Percentiles rank a stretch among this genome's conserved stretches.
These are phyloP conservation scores for Scrobipalpa atriplicella DNA, from an alignment of 2,888 invertebrate species.

Conservation along the genomic window DNA sequence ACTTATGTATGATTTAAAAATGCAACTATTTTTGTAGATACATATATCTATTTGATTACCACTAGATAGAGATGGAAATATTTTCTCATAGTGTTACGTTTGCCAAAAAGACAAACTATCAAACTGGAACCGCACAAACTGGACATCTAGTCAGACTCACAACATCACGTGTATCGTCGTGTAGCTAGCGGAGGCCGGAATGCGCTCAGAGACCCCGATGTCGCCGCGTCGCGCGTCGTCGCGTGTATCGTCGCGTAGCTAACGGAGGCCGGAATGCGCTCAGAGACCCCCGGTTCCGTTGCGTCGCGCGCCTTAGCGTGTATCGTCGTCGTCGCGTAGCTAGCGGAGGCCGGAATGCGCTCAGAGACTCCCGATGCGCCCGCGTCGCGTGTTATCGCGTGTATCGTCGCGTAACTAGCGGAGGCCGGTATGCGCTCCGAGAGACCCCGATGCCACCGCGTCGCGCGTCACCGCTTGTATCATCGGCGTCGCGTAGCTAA, in stretches of 20 bases:
- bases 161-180: slow-evolving; percentile 39
- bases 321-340: slow-evolving; percentile 29
- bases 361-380: no score
- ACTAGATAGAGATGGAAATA: slow-evolving; percentile 76
- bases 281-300: slow-evolving; percentile 37
- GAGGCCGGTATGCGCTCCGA: no score
- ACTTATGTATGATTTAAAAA: slow-evolving; percentile 64
- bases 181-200: slow-evolving; percentile 53
- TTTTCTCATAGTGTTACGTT: slow-evolving; percentile 78
- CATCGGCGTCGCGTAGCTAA: background rate
- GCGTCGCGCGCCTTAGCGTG: background rate
- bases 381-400: no score
- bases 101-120: slow-evolving; percentile 64
- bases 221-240: slow-evolving; percentile 36
- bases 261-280: slow-evolving; percentile 49
- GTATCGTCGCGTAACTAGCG: no score
- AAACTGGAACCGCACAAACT: slow-evolving; percentile 65
- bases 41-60: slow-evolving; percentile 77
- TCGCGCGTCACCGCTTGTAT: no score
- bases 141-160: slow-evolving; percentile 49
- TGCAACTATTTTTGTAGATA: slow-evolving; percentile 82
- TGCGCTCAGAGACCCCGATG: slow-evolving; percentile 41
- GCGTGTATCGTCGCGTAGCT: slow-evolving; percentile 46
- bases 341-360: no score
- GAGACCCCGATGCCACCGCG: no score